These are phyloP conservation scores for Hirundichthys speculiger DNA, from an alignment of 2,113 vertebrate species.

Conservation along the genomic window DNA sequence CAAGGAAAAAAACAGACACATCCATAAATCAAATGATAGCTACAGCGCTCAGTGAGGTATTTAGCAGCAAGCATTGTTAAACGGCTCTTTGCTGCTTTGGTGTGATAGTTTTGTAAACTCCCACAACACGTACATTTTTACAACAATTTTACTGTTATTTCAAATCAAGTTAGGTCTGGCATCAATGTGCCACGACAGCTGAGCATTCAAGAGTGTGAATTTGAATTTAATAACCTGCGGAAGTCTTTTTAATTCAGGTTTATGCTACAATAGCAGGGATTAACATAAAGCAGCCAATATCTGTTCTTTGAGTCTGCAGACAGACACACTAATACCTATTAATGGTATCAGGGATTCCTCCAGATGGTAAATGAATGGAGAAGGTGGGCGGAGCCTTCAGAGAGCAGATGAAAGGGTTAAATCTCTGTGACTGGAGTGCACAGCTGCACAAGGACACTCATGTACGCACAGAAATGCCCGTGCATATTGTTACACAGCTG, in stretches of 20 bases:
- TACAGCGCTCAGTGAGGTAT: too few relatives aligned
- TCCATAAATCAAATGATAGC: too few relatives aligned
- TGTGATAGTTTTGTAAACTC: too few relatives aligned
- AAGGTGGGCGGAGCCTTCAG: constrained; percentile 33
- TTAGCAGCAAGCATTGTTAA: too few relatives aligned
- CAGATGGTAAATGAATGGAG: constrained; percentile 58
- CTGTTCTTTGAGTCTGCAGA: constrained; percentile 16
- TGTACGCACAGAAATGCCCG: constrained; percentile 26
- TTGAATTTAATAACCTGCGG: not conserved
- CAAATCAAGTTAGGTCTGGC: not conserved
- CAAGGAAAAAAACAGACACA: too few relatives aligned
- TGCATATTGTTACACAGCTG: constrained; percentile 63
- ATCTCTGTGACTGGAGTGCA: constrained; percentile 76
- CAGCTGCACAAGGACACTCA: constrained; percentile 62
- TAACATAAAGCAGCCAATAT: constrained; percentile 23
- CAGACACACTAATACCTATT: constrained; percentile 15
- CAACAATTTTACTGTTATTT: not conserved
- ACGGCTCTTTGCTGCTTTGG: too few relatives aligned
- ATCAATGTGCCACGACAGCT: not conserved
- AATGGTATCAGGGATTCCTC: constrained; percentile 39
- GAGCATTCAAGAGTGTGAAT: not conserved
- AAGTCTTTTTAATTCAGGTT: not conserved
- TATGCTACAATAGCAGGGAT: not conserved
- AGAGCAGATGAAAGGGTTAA: constrained; percentile 64
- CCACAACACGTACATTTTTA: not conserved